Conservation (phyloP, 1,140 invertebrate species). For the Leptopilina boulardi region DNA sequence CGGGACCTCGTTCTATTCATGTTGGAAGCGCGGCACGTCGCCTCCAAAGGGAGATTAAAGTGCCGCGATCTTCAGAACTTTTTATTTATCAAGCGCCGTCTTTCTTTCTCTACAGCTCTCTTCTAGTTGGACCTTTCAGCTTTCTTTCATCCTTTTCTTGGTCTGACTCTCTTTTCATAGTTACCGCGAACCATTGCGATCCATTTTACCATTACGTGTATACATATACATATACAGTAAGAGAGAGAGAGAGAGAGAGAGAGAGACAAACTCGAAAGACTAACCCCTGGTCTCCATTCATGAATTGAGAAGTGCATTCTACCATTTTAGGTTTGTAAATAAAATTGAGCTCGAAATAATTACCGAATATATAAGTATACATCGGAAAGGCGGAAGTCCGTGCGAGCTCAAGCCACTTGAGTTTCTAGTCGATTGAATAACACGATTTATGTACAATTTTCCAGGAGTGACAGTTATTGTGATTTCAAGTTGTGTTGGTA, state of each 20-base stretch:
- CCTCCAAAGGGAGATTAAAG: conserved; percentile 72
- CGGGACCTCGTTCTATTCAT: conserved; percentile 61
- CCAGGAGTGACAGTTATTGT: neutral
- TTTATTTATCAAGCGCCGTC: conserved; percentile 66
- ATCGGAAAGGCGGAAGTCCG: conserved; percentile 22
- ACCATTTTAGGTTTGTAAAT: neutral
- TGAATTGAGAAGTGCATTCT: neutral
- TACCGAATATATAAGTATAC: conserved; percentile 1
- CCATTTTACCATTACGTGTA: conserved; percentile 36
- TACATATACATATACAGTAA: neutral
- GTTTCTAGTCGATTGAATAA: conserved; percentile 9
- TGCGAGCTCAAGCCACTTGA: conserved; percentile 5
- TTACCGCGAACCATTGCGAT: neutral
- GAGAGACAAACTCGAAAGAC: neutral
- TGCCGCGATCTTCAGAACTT: conserved; percentile 68
- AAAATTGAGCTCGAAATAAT: conserved; percentile 19
- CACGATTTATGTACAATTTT: neutral
- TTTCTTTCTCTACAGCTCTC: conserved; percentile 54
- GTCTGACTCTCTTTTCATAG: conserved; percentile 41
- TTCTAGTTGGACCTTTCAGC: conserved; percentile 41
- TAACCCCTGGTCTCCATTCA: conserved; percentile 18
- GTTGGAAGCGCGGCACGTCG: conserved; percentile 58
- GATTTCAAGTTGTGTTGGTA: no score
- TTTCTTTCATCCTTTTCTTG: conserved; percentile 41
- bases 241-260: no score